Conservation (phyloP, 2,113 vertebrate species). For the Capreolus pygargus region DNA sequence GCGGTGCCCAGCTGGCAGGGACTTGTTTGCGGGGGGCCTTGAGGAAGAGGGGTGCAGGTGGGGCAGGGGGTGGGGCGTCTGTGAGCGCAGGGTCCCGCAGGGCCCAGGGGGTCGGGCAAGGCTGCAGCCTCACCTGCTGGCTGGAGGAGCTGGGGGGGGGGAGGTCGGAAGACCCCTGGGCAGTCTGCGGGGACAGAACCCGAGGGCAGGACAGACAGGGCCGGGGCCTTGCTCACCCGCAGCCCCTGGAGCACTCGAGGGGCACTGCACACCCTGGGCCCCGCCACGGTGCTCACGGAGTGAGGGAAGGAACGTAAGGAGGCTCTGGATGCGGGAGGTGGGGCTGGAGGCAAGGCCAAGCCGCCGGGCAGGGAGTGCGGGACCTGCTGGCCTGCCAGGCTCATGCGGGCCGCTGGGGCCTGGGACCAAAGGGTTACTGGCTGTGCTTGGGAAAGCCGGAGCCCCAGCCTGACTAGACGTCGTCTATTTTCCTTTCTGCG, state of each 20-base stretch:
- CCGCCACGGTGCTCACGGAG: rapidly evolving
- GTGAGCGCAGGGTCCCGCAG: not conserved
- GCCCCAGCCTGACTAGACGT: conserved; percentile 74
- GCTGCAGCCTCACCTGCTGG: not conserved
- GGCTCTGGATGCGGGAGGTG: not conserved
- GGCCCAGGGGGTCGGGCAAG: not conserved
- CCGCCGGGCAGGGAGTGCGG: rapidly evolving
- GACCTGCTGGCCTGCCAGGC: not conserved
- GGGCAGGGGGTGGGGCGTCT: rapidly evolving
- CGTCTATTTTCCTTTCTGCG: conserved; percentile 86
- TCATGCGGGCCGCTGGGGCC: not conserved
- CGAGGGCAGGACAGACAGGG: rapidly evolving
- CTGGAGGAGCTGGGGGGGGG: not conserved
- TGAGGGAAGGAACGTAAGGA: not conserved
- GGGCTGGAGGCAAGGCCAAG: not conserved
- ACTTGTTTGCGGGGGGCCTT: not conserved
- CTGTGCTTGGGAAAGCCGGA: conserved; percentile 74
- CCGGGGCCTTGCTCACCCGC: not conserved
- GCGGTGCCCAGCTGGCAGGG: too few species aligned
- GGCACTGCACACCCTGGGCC: not conserved
- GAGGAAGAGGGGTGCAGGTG: not conserved
- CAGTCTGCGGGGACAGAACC: not conserved
- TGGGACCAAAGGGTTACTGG: conserved; percentile 84
- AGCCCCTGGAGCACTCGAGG: not conserved
- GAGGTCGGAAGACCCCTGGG: not conserved